A percentile compares a stretch with the other conserved stretches of the same genome.
phyloP scores from a whole-genome alignment of 2,888 invertebrate species.

The Drosophila eohydei region DNA sequence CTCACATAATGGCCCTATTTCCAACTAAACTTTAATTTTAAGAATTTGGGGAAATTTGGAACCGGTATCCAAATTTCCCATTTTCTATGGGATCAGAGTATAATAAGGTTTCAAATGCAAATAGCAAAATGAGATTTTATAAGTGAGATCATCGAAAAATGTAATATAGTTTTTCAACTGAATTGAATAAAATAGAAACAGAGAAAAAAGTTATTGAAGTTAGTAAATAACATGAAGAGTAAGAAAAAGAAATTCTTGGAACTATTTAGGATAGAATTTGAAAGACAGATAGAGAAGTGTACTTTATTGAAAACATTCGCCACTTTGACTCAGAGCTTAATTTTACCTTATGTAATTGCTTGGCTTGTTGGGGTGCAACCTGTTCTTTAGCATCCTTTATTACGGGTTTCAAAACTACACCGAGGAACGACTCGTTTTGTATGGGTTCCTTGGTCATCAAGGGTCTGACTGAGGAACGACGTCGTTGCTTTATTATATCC shows the following conservation, averaged over 20 bases:
- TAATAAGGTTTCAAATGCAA: background rate
- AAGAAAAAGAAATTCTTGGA: slow-evolving; percentile 2
- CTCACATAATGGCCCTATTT: no score
- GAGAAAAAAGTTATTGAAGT: background rate
- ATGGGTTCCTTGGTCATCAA: slow-evolving; percentile 84
- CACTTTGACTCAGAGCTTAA: background rate
- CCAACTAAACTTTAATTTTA: no score
- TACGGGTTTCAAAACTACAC: slow-evolving; percentile 88
- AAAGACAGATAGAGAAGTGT: background rate
- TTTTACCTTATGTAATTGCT: slow-evolving; percentile 83
- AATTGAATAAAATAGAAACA: background rate
- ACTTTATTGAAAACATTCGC: background rate
- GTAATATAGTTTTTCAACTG: background rate
- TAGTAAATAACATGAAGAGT: slow-evolving; percentile 5
- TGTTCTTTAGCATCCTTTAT: slow-evolving; percentile 85
- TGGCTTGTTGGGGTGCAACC: slow-evolving; percentile 80
- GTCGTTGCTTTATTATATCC: slow-evolving; percentile 77
- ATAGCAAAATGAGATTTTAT: background rate
- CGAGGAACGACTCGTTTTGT: slow-evolving; percentile 87
- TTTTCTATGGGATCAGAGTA: no score
- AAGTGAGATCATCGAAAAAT: background rate
- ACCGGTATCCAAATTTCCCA: no score
- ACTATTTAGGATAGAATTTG: slow-evolving; percentile 3
- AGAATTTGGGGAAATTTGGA: no score
- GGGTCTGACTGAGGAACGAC: slow-evolving; percentile 85